phyloP scores from a whole-genome alignment of 2,113 vertebrate genomes.

The Solea senegalensis region DNA sequence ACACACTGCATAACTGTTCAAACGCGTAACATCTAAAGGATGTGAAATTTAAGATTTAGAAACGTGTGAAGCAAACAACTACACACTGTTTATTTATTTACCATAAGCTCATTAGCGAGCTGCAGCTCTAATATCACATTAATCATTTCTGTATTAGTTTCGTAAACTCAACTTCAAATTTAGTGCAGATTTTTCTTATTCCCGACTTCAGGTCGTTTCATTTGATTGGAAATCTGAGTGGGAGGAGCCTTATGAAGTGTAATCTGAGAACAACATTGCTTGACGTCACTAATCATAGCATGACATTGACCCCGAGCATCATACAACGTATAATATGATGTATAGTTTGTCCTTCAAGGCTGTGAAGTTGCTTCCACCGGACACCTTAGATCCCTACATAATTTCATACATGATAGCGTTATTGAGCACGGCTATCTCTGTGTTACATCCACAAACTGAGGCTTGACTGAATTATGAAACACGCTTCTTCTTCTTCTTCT shows the following conservation, averaged over 20 bases:
- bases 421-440: constrained; percentile 23
- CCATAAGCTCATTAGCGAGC: constrained; percentile 28
- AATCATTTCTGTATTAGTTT: background rate
- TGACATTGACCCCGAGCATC: background rate
- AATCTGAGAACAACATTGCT: background rate
- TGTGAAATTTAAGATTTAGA: constrained; percentile 2
- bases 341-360: background rate
- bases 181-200: background rate
- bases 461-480: constrained; percentile 49
- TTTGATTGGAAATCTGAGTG: background rate
- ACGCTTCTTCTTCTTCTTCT: constrained; percentile 15
- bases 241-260: background rate
- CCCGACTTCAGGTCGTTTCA: background rate
- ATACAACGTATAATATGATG: background rate
- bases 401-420: constrained; percentile 5
- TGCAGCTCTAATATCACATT: constrained; percentile 27
- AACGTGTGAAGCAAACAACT: constrained; percentile 5
- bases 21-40: too few relatives aligned
- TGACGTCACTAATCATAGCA: background rate
- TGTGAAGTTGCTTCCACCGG: background rate
- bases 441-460: constrained; percentile 12
- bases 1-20: background rate
- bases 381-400: constrained; percentile 4
- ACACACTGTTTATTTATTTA: constrained; percentile 35
- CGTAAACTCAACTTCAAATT: constrained; percentile 22